A percentile compares a stretch with the other conserved stretches of the same genome.
Conservation (phyloP, 2,113 vertebrate genomes). For the Neodontobutis hainanensis region DNA sequence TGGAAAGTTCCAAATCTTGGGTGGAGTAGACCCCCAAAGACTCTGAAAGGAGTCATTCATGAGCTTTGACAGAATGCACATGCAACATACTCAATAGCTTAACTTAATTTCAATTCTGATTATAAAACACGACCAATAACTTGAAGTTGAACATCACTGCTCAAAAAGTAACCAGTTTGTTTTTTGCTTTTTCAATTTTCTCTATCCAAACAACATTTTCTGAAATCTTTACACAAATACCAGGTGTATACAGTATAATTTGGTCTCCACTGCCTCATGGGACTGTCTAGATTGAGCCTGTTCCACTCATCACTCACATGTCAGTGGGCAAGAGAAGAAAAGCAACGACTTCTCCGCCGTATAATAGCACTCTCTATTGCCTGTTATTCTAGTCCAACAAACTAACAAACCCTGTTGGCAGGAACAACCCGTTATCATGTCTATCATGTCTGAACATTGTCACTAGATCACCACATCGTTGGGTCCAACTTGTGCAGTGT, state of each 20-base stretch:
- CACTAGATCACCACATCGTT: slow-evolving; percentile 56
- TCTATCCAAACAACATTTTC: no score
- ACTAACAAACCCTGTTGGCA: slow-evolving; percentile 69
- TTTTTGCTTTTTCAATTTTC: no score
- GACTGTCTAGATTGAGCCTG: slow-evolving; percentile 20
- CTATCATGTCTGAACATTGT: slow-evolving; percentile 45
- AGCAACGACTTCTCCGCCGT: slow-evolving; percentile 45
- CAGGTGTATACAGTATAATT: slow-evolving; percentile 8
- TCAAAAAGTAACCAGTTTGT: no score
- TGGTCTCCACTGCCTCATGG: neutral
- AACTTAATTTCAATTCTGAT: no score
- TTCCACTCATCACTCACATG: slow-evolving; percentile 39
- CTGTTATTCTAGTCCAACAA: slow-evolving; percentile 57
- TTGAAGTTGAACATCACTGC: no score
- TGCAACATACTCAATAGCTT: neutral
- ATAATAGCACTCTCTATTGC: slow-evolving; percentile 46
- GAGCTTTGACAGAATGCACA: slow-evolving; percentile 23
- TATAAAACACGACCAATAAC: no score
- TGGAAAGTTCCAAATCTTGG: slow-evolving; percentile 56
- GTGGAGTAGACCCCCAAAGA: slow-evolving; percentile 37
- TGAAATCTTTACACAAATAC: slow-evolving; percentile 8
- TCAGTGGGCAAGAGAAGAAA: slow-evolving; percentile 42
- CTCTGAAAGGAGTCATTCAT: slow-evolving; percentile 68
- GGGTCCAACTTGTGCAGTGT: slow-evolving; percentile 23
- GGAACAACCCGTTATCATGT: slow-evolving; percentile 53